phyloP scores from a whole-genome alignment of 2,888 invertebrate species.

The Drosophila sordidula region DNA sequence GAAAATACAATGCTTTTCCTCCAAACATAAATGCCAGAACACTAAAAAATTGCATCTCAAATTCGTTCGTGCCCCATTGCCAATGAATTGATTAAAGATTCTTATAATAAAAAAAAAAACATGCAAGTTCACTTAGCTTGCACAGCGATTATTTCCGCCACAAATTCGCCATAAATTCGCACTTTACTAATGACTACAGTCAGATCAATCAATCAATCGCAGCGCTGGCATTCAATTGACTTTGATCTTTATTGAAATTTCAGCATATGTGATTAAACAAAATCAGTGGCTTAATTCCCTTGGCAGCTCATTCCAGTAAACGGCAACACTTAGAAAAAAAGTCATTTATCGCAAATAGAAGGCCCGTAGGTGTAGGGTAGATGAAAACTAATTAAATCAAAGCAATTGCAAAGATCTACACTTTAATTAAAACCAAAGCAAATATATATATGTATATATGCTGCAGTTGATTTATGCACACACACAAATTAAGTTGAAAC shows the following conservation, averaged over 20 bases:
- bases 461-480: not conserved
- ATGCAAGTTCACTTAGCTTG: too few species aligned
- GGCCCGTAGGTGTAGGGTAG: not conserved
- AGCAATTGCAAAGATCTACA: constrained; percentile 64
- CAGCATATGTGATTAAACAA: constrained; percentile 6
- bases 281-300: constrained; percentile 1
- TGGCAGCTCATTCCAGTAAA: constrained; percentile 17
- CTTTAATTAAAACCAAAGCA: constrained; percentile 66
- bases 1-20: too few species aligned
- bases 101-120: not conserved
- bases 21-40: too few species aligned
- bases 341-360: constrained; percentile 1
- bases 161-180: not conserved
- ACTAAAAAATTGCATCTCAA: not conserved
- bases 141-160: not conserved
- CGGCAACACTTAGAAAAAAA: constrained; percentile 3
- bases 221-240: not conserved
- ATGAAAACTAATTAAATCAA: constrained; percentile 71
- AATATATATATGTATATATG: not conserved
- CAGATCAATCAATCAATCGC: constrained; percentile 3
- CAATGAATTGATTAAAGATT: not conserved
- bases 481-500: constrained; percentile 21
- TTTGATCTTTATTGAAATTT: constrained; percentile 4
- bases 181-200: not conserved
- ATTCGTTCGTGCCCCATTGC: not conserved